Evolutionary conservation across 2,888 invertebrate species (phyloP).

Genomic region (Oeneis ivallda): DNA sequence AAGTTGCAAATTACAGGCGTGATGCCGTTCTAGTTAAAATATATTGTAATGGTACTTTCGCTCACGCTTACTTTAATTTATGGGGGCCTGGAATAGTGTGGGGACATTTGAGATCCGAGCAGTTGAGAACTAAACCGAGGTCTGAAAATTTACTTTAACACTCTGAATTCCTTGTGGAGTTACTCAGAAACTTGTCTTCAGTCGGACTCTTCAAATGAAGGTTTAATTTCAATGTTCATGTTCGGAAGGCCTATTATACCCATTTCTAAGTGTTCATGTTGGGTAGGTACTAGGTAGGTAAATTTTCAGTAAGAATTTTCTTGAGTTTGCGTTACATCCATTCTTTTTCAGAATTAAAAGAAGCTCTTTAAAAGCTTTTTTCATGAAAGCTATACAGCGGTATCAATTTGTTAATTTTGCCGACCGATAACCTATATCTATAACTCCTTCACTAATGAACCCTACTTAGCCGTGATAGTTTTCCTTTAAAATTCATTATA

Average conservation of each 20-base stretch:
- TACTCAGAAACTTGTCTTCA: conserved; percentile 29
- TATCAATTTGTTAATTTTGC: too few relatives aligned
- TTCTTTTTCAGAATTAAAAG: neutral
- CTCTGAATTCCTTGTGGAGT: conserved; percentile 31
- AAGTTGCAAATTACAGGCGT: conserved; percentile 68
- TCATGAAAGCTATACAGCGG: neutral
- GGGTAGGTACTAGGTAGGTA: too few relatives aligned
- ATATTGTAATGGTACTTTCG: conserved; percentile 59
- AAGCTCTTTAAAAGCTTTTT: conserved; percentile 6
- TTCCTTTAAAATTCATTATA: too few relatives aligned
- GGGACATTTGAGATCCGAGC: conserved; percentile 43
- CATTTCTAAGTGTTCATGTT: conserved; percentile 2
- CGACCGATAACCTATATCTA: too few relatives aligned
- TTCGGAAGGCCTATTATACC: conserved; percentile 2
- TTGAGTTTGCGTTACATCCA: neutral
- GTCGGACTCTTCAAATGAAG: conserved; percentile 20
- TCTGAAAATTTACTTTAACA: conserved; percentile 34
- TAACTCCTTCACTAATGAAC: too few relatives aligned
- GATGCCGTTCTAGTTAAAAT: conserved; percentile 60
- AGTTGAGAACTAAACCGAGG: conserved; percentile 38
- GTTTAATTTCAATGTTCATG: conserved; percentile 19
- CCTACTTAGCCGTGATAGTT: too few relatives aligned
- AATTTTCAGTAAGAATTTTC: conserved; percentile 10
- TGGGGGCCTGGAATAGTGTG: conserved; percentile 47
- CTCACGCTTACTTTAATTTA: conserved; percentile 64